Conservation (phyloP, 1,140 invertebrate genomes). For the Eriocheir sinensis region DNA sequence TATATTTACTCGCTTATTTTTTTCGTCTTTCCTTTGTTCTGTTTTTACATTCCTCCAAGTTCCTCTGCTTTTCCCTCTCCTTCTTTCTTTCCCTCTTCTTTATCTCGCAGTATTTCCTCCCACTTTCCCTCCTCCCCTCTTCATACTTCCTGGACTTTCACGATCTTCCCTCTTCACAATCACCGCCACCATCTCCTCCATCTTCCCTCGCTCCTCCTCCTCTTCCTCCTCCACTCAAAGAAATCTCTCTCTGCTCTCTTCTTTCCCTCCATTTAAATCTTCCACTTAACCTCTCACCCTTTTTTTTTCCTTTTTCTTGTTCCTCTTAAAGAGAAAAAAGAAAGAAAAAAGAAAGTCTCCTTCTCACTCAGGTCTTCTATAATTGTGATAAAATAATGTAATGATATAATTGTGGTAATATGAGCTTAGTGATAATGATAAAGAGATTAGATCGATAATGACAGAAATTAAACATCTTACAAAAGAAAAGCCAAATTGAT, state of each 20-base stretch:
- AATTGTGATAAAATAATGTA: too few relatives aligned
- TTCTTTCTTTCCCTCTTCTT: background rate
- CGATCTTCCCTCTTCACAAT: background rate
- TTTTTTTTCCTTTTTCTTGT: background rate
- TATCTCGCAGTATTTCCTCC: background rate
- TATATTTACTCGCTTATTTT: too few relatives aligned
- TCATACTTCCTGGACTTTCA: background rate
- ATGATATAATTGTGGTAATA: too few relatives aligned
- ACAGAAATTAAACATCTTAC: background rate
- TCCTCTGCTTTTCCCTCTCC: background rate
- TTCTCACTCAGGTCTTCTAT: background rate
- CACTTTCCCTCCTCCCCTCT: background rate
- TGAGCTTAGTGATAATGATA: too few relatives aligned
- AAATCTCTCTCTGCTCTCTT: background rate
- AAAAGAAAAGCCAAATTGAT: too few relatives aligned
- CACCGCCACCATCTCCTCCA: background rate
- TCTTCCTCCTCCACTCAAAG: constrained; percentile 11
- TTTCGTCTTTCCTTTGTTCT: too few relatives aligned
- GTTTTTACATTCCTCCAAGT: background rate
- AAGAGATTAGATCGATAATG: background rate
- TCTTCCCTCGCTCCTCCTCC: background rate
- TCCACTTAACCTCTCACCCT: background rate
- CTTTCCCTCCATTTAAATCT: background rate
- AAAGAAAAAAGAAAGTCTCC: background rate
- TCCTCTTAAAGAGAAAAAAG: too few relatives aligned